Base-by-base conservation (phyloP, 2,113 vertebrate genomes). In the Macquaria ambigua region DNA sequence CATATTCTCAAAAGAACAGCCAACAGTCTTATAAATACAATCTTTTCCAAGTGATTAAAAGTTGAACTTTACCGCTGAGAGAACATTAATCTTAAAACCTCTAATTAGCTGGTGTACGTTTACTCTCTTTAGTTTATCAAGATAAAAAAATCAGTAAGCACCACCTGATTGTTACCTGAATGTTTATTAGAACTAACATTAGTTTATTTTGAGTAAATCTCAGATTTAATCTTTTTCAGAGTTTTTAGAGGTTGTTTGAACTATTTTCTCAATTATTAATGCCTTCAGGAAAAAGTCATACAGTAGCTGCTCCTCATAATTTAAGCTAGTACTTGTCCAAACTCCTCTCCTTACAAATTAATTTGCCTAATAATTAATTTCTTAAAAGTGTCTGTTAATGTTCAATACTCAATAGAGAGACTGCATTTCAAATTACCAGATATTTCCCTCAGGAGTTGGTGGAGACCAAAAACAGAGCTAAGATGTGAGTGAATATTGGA, bases 131-230 rank as follows among this genome's bases (percentile, higher is more conserved):
- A 6, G 25, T 50, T 56, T 39, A 48, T 55, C 5, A 46, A 20
- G 46, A 80, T 63, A 31, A 31, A 31, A 62, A 52, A 76, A 76
- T 78, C 15, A 64, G 18, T 12, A 15, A 53, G 16, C 71, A 70
- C 41, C 55, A 74, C 63, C 43, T 67, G 67, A 73, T 18, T 66
- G 52, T 74, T 59, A 77, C 50, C 23, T 75, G 39, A 63, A 64
- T 75, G 72, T 61, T 23, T n/a, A n/a, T n/a, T n/a, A n/a, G n/a
- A n/a, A n/a, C n/a, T n/a, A n/a, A n/a, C n/a, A 58, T 70, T 53
- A 28, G 3, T 56, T 62, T 52, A 1, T 23, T 53, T 43, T 25
- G 23, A 46, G 21, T 59, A 1, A 1, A 34, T 69, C 55, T 20
- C 21, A 74, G 20, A 59, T 68, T 53, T 9, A 21, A 12, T 16